phyloP scores from a whole-genome alignment of 1,140 invertebrate species.

The Venustaconcha ellipsiformis region DNA sequence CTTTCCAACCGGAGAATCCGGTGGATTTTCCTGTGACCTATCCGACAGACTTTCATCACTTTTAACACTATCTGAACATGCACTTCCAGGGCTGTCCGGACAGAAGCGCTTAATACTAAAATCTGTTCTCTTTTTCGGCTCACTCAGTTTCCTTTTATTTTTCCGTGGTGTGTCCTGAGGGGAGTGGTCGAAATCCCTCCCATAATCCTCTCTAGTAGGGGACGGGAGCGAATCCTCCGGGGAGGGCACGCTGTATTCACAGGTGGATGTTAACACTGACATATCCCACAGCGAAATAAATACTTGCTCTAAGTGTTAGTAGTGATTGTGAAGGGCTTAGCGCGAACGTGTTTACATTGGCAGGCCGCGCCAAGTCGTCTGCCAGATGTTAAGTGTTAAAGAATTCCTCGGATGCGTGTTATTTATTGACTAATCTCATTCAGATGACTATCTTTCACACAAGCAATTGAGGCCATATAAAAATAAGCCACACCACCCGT shows the following conservation, averaged over 20 bases:
- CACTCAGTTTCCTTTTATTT: constrained; percentile 80
- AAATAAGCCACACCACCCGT: constrained; percentile 22
- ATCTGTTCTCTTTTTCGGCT: constrained; percentile 74
- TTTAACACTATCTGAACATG: constrained; percentile 49
- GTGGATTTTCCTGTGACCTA: constrained; percentile 36
- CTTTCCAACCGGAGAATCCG: constrained; percentile 38
- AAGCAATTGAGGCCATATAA: constrained; percentile 49
- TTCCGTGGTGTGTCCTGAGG: constrained; percentile 54
- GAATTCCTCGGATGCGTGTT: constrained; percentile 20
- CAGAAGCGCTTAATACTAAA: constrained; percentile 64
- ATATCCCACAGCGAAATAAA: constrained; percentile 33
- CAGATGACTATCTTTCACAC: constrained; percentile 56
- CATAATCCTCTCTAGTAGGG: constrained; percentile 16
- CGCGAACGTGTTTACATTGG: constrained; percentile 28
- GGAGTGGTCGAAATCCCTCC: constrained; percentile 27
- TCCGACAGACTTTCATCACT: constrained; percentile 52
- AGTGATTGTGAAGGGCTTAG: constrained; percentile 29
- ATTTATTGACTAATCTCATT: constrained; percentile 50
- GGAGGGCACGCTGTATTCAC: constrained; percentile 20
- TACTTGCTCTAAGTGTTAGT: constrained; percentile 22
- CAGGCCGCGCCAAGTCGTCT: constrained; percentile 27
- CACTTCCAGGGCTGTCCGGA: constrained; percentile 62
- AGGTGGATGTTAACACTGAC: constrained; percentile 19
- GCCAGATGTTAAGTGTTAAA: constrained; percentile 28
- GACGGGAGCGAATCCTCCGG: constrained; percentile 29